phyloP scores from a whole-genome alignment of 2,113 vertebrate genomes.

The Aldabrachelys gigantea region DNA sequence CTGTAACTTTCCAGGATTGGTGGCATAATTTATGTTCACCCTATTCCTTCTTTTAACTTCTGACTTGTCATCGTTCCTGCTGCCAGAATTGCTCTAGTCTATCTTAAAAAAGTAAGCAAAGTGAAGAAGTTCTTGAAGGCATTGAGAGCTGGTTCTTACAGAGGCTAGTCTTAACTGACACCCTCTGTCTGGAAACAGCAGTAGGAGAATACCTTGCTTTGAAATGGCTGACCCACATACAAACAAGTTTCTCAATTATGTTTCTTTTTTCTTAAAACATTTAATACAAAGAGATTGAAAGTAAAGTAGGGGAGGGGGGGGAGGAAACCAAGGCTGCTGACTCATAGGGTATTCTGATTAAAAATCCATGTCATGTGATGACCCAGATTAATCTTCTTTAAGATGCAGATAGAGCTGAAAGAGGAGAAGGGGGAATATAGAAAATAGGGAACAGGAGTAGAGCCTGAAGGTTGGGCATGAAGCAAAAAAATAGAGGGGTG shows the following conservation, averaged over 20 bases:
- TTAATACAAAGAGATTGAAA: not conserved
- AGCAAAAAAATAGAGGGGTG: not conserved
- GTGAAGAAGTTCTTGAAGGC: not conserved
- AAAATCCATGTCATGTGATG: not conserved
- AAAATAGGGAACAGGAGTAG: not conserved
- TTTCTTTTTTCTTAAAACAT: not conserved
- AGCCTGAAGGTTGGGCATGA: not conserved
- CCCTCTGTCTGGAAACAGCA: not conserved
- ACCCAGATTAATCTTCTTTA: not conserved
- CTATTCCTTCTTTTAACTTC: not conserved
- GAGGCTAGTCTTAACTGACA: not conserved
- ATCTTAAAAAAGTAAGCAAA: not conserved
- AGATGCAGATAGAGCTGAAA: not conserved
- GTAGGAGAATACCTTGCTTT: not conserved
- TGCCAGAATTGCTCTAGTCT: not conserved
- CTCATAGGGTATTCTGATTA: not conserved
- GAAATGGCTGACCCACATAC: not conserved
- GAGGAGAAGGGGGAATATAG: not conserved
- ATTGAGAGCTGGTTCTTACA: not conserved
- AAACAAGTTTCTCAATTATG: rapidly evolving
- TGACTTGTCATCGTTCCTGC: not conserved
- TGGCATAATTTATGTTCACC: rapidly evolving
- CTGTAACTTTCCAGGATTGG: not conserved
- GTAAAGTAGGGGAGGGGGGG: not conserved
- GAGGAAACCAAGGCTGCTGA: not conserved